phyloP scores from a whole-genome alignment of 1,140 invertebrate species.

The Thaumatotibia leucotreta region DNA sequence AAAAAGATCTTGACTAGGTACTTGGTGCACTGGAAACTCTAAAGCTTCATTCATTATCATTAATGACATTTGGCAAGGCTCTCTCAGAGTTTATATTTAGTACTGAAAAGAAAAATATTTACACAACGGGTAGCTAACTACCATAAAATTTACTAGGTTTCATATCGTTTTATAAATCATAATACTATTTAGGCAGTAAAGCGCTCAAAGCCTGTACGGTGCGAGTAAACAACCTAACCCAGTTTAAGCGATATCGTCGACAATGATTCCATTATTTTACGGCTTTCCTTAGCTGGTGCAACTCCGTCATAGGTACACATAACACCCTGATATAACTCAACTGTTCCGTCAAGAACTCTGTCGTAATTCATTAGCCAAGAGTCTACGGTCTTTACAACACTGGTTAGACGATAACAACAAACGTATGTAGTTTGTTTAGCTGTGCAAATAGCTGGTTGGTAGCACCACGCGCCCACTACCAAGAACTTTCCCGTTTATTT shows the following conservation, averaged over 20 bases:
- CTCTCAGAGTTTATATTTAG: too few relatives aligned
- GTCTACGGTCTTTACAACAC: slow-evolving; percentile 18
- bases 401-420: slow-evolving; percentile 46
- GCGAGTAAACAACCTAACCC: slow-evolving; percentile 42
- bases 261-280: slow-evolving; percentile 43
- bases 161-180: not conserved
- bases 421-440: slow-evolving; percentile 59
- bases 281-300: slow-evolving; percentile 40
- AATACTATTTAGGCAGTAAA: slow-evolving; percentile 9
- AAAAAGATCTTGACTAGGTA: too few relatives aligned
- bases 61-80: too few relatives aligned
- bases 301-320: slow-evolving; percentile 38
- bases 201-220: slow-evolving; percentile 28
- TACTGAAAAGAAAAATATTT: too few relatives aligned
- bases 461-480: slow-evolving; percentile 54
- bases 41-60: too few relatives aligned
- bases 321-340: slow-evolving; percentile 46
- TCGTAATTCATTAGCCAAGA: not conserved
- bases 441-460: slow-evolving; percentile 67
- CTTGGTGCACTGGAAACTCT: too few relatives aligned
- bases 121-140: too few relatives aligned
- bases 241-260: slow-evolving; percentile 33
- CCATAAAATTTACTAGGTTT: not conserved
- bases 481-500: slow-evolving; percentile 60
- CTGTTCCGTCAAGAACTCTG: slow-evolving; percentile 34